Evolutionary conservation across 2,113 vertebrate species (phyloP).

Genomic region (Gambusia affinis): DNA sequence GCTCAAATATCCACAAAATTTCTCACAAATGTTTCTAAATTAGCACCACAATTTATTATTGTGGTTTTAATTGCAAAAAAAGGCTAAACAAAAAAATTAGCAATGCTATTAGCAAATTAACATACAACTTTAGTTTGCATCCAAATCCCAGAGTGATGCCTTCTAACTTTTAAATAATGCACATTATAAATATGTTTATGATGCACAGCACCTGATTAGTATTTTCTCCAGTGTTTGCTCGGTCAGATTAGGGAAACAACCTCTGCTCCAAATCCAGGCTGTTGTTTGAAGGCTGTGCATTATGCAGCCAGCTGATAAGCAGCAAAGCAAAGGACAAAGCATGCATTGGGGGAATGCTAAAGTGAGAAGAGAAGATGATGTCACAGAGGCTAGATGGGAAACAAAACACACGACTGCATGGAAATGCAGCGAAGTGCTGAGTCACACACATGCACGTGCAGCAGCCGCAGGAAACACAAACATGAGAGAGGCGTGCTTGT

Average conservation of each 20-base stretch:
- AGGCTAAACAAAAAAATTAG: too few species aligned
- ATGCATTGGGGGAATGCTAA: constrained; percentile 17
- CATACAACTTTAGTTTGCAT: too few species aligned
- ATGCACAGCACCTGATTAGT: background rate
- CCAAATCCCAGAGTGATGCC: too few species aligned
- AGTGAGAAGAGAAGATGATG: constrained; percentile 8
- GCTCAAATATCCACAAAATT: too few species aligned
- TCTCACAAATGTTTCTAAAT: too few species aligned
- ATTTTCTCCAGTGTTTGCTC: background rate
- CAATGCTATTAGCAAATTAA: too few species aligned
- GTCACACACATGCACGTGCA: constrained; percentile 13
- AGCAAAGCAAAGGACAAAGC: constrained; percentile 22
- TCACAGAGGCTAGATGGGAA: constrained; percentile 14
- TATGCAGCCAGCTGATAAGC: constrained; percentile 22
- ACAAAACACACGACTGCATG: constrained; percentile 28
- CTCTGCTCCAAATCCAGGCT: constrained; percentile 2
- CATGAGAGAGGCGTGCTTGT: background rate
- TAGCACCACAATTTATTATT: too few species aligned
- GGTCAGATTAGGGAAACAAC: background rate
- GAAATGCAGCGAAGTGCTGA: constrained; percentile 18
- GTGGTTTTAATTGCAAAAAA: too few species aligned
- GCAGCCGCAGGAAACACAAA: constrained; percentile 8
- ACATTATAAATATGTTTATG: background rate
- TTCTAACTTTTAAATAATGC: too few species aligned
- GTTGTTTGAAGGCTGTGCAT: constrained; percentile 15